These are phyloP conservation scores for Bufo bufo DNA, from an alignment of 2,113 vertebrate species.

Conservation along the genomic window DNA sequence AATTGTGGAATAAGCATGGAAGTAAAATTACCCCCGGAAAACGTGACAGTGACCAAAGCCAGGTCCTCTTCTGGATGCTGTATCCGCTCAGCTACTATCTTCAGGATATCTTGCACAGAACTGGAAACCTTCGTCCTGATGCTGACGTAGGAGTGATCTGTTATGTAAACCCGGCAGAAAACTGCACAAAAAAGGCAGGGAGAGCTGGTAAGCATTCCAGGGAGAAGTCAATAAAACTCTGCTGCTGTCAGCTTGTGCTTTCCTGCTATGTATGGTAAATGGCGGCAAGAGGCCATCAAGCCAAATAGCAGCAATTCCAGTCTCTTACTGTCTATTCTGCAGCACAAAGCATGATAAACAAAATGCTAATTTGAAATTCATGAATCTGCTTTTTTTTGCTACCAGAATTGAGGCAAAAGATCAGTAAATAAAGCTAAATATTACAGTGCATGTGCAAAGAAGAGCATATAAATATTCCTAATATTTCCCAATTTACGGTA, in stretches of 20 bases:
- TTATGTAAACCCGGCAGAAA: conserved; percentile 89
- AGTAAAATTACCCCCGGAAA: conserved; percentile 83
- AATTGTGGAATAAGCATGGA: conserved; percentile 56
- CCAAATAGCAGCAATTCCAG: neutral
- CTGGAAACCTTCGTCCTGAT: conserved; percentile 79
- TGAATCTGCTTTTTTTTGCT: neutral
- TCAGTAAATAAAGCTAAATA: neutral
- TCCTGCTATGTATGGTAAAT: conserved; percentile 56
- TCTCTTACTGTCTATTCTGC: neutral
- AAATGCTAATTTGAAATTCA: neutral
- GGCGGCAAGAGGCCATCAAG: conserved; percentile 11
- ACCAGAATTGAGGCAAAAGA: neutral
- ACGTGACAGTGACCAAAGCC: conserved; percentile 80
- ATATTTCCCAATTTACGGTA: too few species aligned
- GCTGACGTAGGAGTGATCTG: conserved; percentile 90
- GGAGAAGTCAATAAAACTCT: conserved; percentile 47
- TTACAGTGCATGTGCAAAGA: neutral
- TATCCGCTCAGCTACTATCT: conserved; percentile 86
- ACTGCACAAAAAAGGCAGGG: conserved; percentile 73
- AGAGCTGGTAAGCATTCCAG: conserved; percentile 44
- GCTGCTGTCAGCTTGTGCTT: conserved; percentile 29
- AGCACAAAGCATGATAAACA: neutral
- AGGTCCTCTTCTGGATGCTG: conserved; percentile 82
- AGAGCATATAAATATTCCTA: too few species aligned
- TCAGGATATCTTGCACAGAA: conserved; percentile 84